A percentile compares a stretch with the other conserved stretches of the same genome.
Conservation (phyloP, 2,888 invertebrate genomes). For the Ormyrus rosae region DNA sequence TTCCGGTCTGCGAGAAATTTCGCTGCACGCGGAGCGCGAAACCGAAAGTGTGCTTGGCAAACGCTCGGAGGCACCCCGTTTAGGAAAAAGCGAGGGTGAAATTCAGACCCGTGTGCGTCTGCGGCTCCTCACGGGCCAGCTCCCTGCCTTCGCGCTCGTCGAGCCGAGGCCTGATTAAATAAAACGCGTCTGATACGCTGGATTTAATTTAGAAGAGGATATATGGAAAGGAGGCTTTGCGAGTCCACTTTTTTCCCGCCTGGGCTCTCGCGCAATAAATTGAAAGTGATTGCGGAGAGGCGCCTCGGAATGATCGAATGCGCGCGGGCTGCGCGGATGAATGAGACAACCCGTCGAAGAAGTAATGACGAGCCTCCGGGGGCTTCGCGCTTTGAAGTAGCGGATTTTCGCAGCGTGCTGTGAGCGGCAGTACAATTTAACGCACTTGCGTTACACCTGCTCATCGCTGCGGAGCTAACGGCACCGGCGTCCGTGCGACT, state of each 20-base stretch:
- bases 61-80: conserved; percentile 19
- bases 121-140: conserved; percentile 55
- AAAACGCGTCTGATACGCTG: conserved; percentile 74
- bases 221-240: conserved; percentile 53
- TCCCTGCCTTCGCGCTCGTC: conserved; percentile 19
- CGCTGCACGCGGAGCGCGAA: background rate
- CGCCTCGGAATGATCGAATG: conserved; percentile 54
- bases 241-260: conserved; percentile 48
- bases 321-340: conserved; percentile 56
- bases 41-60: conserved; percentile 5
- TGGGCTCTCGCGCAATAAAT: conserved; percentile 65
- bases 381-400: conserved; percentile 56
- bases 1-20: conserved; percentile 30
- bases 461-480: conserved; percentile 1
- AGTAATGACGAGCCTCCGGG: conserved; percentile 58
- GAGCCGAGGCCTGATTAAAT: conserved; percentile 69
- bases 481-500: too few species aligned
- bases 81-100: background rate
- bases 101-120: background rate
- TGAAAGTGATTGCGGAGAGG: conserved; percentile 69
- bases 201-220: conserved; percentile 71
- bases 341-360: conserved; percentile 57
- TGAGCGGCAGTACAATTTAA: conserved; percentile 41
- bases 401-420: background rate
- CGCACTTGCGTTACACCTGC: conserved; percentile 45